Evolutionary conservation across 2,888 invertebrate genomes (phyloP).

Genomic region (Trichacis sp.): DNA sequence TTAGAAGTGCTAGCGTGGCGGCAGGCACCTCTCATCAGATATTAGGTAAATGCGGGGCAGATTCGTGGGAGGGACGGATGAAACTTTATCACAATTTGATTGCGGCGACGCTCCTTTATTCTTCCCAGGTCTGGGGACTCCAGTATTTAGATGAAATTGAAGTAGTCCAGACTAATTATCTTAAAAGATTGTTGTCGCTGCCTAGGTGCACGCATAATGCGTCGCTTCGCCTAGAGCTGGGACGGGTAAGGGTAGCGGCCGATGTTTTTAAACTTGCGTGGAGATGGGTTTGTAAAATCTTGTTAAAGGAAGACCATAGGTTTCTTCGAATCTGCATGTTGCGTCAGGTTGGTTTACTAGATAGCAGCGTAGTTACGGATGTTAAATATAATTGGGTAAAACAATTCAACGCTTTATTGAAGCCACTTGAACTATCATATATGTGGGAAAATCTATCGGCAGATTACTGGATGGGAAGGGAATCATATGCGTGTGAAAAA

Average conservation of each 20-base stretch:
- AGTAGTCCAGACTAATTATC: conserved; percentile 16
- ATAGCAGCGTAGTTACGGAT: too few relatives aligned
- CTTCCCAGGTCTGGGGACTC: conserved; percentile 26
- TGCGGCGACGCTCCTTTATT: conserved; percentile 12
- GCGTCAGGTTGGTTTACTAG: too few relatives aligned
- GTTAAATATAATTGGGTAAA: too few relatives aligned
- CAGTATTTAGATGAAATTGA: conserved; percentile 21
- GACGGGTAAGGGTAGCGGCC: neutral
- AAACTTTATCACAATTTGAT: neutral
- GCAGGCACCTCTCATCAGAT: neutral
- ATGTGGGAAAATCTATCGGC: too few relatives aligned
- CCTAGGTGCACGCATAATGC: conserved; percentile 12
- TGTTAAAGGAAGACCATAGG: neutral
- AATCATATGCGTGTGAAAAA: too few relatives aligned
- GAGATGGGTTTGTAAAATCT: too few relatives aligned
- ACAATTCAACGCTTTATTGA: too few relatives aligned
- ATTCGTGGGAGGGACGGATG: neutral
- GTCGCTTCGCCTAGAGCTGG: conserved; percentile 11
- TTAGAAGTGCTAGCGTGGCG: neutral
- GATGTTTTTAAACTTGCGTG: neutral
- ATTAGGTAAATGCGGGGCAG: neutral
- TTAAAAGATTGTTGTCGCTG: conserved; percentile 15
- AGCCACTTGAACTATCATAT: too few relatives aligned
- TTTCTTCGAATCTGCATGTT: conserved; percentile 16
- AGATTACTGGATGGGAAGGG: too few relatives aligned